Evolutionary conservation across 2,797 vertebrate species (phyloP).

Genomic region (Gobio occitaniae): DNA sequence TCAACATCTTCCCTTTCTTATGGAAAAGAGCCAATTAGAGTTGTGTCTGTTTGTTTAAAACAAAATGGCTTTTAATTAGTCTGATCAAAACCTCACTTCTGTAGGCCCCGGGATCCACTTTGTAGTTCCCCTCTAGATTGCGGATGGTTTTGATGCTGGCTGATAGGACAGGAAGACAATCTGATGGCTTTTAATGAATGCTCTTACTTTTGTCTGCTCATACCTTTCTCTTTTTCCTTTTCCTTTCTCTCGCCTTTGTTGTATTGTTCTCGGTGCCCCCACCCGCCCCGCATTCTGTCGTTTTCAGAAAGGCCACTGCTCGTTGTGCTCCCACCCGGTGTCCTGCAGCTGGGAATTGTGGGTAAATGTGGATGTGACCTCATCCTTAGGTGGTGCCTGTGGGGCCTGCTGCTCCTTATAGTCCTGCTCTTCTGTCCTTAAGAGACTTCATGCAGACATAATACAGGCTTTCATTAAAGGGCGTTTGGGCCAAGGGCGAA

Average conservation of each 20-base stretch:
- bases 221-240: conserved; percentile 69
- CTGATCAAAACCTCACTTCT: conserved; percentile 95
- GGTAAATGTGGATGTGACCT: conserved; percentile 53
- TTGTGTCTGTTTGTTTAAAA: conserved; percentile 99
- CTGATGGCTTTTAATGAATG: conserved; percentile 92
- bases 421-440: conserved; percentile 44
- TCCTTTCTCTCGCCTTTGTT: conserved; percentile 67
- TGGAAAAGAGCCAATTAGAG: conserved; percentile 99
- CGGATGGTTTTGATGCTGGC: conserved; percentile 89
- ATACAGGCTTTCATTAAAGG: conserved; percentile 54
- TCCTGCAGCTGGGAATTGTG: conserved; percentile 44
- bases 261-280: conserved; percentile 74
- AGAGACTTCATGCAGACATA: conserved; percentile 55
- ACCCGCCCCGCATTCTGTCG: conserved; percentile 41
- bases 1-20: conserved; percentile 99
- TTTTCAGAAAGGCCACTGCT: conserved; percentile 46
- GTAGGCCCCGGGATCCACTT: conserved; percentile 90
- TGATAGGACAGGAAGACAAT: conserved; percentile 92
- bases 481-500: conserved; percentile 52
- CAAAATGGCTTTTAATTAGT: conserved; percentile 99
- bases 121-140: conserved; percentile 91
- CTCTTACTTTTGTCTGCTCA: conserved; percentile 82
- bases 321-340: conserved; percentile 17
- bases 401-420: conserved; percentile 44
- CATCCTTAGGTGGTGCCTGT: conserved; percentile 45